Evolutionary conservation across 2,888 invertebrate genomes (phyloP).

Genomic region (Siphonodentalium dalli): DNA sequence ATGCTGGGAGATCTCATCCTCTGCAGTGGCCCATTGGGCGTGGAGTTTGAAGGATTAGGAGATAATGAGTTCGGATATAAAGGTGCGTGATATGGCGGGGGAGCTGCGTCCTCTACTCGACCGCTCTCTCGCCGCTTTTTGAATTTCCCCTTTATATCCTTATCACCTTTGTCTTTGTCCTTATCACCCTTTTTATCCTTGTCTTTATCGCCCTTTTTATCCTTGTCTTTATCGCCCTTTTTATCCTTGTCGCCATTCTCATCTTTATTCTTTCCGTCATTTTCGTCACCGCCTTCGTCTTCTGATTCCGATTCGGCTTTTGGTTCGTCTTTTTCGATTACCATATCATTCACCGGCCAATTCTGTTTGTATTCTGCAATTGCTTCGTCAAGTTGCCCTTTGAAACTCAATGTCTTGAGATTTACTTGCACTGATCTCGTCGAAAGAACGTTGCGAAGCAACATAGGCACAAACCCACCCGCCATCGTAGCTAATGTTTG

Average conservation of each 20-base stretch:
- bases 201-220: conserved; percentile 12
- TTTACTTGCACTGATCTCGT: conserved; percentile 56
- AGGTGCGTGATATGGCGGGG: too few relatives aligned
- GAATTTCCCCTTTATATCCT: conserved; percentile 23
- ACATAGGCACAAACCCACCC: conserved; percentile 58
- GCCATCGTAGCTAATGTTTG: conserved; percentile 58
- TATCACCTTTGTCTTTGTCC: conserved; percentile 17
- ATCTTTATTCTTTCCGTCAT: conserved; percentile 25
- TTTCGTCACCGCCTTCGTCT: conserved; percentile 33
- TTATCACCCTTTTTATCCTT: conserved; percentile 18
- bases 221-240: conserved; percentile 15
- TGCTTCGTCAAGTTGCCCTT: conserved; percentile 59
- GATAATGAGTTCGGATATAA: too few relatives aligned
- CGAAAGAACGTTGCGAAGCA: conserved; percentile 58
- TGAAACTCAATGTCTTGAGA: conserved; percentile 59
- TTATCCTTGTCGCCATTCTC: conserved; percentile 20
- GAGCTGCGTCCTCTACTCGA: too few relatives aligned
- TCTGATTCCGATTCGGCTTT: conserved; percentile 21
- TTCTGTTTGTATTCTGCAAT: conserved; percentile 54
- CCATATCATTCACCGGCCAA: conserved; percentile 59
- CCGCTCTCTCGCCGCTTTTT: conserved; percentile 25
- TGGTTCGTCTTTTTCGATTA: conserved; percentile 41
- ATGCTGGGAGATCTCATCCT: too few relatives aligned
- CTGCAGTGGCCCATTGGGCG: too few relatives aligned
- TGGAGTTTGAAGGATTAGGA: too few relatives aligned